A percentile compares a stretch with the other conserved stretches of the same genome.
Conservation (phyloP, 2,888 invertebrate genomes). For the Stenotaenia linearis region DNA sequence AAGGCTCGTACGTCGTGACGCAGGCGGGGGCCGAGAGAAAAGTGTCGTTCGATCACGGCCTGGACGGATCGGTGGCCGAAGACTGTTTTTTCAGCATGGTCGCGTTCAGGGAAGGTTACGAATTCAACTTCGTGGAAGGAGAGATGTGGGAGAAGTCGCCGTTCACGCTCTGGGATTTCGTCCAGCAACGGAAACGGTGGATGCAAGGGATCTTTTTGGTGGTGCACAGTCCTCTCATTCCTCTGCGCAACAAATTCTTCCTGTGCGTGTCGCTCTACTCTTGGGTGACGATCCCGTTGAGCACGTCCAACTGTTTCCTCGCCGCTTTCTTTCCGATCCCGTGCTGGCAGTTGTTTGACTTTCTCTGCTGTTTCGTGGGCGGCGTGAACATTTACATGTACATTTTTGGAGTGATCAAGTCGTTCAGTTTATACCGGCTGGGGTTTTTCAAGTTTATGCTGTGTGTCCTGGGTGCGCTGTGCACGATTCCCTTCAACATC, state of each 20-base stretch:
- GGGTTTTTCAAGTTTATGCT: slow-evolving; percentile 71
- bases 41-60: slow-evolving; percentile 92
- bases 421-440: slow-evolving; percentile 81
- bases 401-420: slow-evolving; percentile 93
- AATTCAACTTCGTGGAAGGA: slow-evolving; percentile 92
- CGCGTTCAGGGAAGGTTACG: slow-evolving; percentile 81
- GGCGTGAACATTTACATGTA: slow-evolving; percentile 97
- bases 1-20: slow-evolving; percentile 94
- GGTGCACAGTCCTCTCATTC: slow-evolving; percentile 59
- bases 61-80: slow-evolving; percentile 95
- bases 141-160: slow-evolving; percentile 99
- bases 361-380: slow-evolving; percentile 82
- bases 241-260: slow-evolving; percentile 68
- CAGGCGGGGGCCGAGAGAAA: slow-evolving; percentile 82
- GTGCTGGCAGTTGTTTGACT: slow-evolving; percentile 64
- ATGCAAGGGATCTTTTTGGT: slow-evolving; percentile 56
- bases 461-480: slow-evolving; percentile 76
- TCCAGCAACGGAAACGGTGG: slow-evolving; percentile 95
- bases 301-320: slow-evolving; percentile 80
- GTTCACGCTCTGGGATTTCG: slow-evolving; percentile 87
- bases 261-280: slow-evolving; percentile 86
- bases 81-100: slow-evolving; percentile 97
- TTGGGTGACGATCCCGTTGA: slow-evolving; percentile 91
- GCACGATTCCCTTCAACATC: slow-evolving; percentile 88
- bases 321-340: slow-evolving; percentile 79